phyloP scores from a whole-genome alignment of 2,113 vertebrate species.

The Seriola rivoliana region DNA sequence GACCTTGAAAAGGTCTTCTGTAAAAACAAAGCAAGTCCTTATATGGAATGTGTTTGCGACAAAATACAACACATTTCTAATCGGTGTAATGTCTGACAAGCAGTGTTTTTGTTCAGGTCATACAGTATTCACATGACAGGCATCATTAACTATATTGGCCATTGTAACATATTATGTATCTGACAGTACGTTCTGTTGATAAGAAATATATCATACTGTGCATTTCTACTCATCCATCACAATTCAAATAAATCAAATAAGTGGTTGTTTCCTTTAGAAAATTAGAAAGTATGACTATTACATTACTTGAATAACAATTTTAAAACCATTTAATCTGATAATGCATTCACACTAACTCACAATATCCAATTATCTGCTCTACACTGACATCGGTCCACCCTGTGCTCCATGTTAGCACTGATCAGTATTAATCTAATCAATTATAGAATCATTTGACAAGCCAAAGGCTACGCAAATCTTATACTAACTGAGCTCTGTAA shows the following conservation, averaged over 20 bases:
- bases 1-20: not conserved
- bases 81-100: not conserved
- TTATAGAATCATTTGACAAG: conserved; percentile 83
- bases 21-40: not conserved
- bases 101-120: not conserved
- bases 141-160: not conserved
- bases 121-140: not conserved
- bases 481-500: conserved; percentile 70
- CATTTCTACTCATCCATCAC: conserved; percentile 15
- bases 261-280: conserved; percentile 24
- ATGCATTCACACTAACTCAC: conserved; percentile 63
- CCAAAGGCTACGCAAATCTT: conserved; percentile 84
- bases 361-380: conserved; percentile 70
- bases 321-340: conserved; percentile 59
- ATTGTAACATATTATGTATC: conserved; percentile 1
- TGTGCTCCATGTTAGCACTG: conserved; percentile 73
- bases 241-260: not conserved
- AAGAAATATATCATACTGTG: not conserved
- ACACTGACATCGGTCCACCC: conserved; percentile 64
- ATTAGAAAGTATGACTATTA: conserved; percentile 4
- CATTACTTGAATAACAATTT: conserved; percentile 39
- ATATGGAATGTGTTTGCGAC: not conserved
- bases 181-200: not conserved
- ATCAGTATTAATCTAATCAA: conserved; percentile 86
- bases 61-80: not conserved